Conservation (phyloP, 2,888 invertebrate genomes). For the Andricus curvator region DNA sequence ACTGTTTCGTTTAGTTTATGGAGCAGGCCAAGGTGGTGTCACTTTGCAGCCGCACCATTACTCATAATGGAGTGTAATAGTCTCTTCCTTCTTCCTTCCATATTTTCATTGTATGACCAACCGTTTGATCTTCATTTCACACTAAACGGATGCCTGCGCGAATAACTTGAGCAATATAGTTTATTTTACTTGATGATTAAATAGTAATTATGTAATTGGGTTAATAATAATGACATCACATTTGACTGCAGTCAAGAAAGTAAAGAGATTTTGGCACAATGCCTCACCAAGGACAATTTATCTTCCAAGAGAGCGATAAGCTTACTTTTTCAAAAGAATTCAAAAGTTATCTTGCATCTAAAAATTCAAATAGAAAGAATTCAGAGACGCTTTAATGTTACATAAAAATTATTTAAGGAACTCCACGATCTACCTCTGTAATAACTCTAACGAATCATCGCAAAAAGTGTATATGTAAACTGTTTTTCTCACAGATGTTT, state of each 20-base stretch:
- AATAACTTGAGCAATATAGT: neutral
- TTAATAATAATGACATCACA: neutral
- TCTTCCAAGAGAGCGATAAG: neutral
- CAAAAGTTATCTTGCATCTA: neutral
- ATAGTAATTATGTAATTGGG: neutral
- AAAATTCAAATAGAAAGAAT: slow-evolving; percentile 10
- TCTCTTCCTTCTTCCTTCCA: slow-evolving; percentile 16
- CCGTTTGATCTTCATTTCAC: neutral
- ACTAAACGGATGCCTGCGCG: neutral
- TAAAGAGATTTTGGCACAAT: neutral
- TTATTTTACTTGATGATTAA: neutral
- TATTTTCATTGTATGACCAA: slow-evolving; percentile 27
- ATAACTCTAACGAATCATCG: neutral
- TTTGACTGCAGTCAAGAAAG: neutral
- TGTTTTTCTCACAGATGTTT: neutral
- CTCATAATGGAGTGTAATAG: slow-evolving; percentile 31
- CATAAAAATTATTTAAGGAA: slow-evolving; percentile 8
- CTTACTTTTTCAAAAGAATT: neutral
- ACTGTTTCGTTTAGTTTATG: slow-evolving; percentile 32
- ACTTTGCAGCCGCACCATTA: slow-evolving; percentile 24
- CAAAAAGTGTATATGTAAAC: neutral
- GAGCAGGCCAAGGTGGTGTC: slow-evolving; percentile 37
- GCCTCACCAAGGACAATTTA: neutral
- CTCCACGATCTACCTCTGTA: neutral
- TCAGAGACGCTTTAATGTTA: neutral